These are phyloP conservation scores for Sebastes umbrosus DNA, from an alignment of 2,797 vertebrate genomes.

Conservation along the genomic window DNA sequence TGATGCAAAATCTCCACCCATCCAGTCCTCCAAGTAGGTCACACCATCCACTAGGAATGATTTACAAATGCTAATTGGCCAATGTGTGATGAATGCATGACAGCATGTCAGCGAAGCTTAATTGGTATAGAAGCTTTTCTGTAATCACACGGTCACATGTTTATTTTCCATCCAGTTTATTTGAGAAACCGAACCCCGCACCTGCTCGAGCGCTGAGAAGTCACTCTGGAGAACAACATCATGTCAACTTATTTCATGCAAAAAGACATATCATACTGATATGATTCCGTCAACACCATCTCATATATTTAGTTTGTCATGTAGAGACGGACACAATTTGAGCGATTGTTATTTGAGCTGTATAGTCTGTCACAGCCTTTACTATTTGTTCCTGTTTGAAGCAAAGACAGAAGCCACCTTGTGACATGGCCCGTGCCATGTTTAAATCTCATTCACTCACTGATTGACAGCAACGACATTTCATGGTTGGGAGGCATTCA, in stretches of 20 bases:
- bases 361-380: constrained; percentile 22
- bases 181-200: not conserved
- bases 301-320: constrained; percentile 17
- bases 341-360: constrained; percentile 33
- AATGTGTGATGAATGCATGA: constrained; percentile 16
- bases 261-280: constrained; percentile 10
- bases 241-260: not conserved
- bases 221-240: not conserved
- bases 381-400: constrained; percentile 35
- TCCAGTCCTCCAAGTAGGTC: constrained; percentile 37
- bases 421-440: constrained; percentile 49
- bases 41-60: constrained; percentile 25
- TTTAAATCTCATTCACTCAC: constrained; percentile 45
- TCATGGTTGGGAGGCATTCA: constrained; percentile 65
- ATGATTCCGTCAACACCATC: not conserved
- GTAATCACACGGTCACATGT: constrained; percentile 3
- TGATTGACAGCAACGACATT: constrained; percentile 77
- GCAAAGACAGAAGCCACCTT: constrained; percentile 45
- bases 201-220: not conserved
- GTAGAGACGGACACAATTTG: constrained; percentile 14
- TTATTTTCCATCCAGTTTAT: not conserved
- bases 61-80: constrained; percentile 33
- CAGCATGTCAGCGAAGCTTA: not conserved
- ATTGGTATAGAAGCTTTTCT: constrained; percentile 14
- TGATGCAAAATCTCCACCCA: not conserved